Percentiles rank a stretch among this genome's conserved stretches.
Conservation (phyloP, 2,888 invertebrate genomes). For the Mythimna lalbum region DNA sequence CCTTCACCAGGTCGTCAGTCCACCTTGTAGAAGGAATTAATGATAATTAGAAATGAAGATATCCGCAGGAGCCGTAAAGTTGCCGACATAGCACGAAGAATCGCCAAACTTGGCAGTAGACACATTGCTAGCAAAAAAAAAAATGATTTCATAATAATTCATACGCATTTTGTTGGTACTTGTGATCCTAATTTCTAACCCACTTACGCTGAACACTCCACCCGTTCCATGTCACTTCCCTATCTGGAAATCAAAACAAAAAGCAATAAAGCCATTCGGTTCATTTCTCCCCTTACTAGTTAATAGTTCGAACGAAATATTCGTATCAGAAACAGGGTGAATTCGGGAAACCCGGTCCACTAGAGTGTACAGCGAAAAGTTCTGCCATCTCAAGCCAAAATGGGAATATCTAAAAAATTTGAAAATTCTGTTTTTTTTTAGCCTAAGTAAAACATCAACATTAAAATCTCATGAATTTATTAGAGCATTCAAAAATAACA, state of each 20-base stretch:
- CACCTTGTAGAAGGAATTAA: too few species aligned
- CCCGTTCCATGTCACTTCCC: conserved; percentile 13
- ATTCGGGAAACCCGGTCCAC: conserved; percentile 47
- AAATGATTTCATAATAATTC: not conserved
- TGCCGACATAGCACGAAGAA: too few species aligned
- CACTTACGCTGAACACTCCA: conserved; percentile 13
- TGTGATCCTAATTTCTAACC: conserved; percentile 10
- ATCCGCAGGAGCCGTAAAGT: too few species aligned
- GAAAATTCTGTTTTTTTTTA: not conserved
- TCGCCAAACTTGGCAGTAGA: too few species aligned
- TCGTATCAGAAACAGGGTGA: conserved; percentile 47
- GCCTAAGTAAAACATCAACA: too few species aligned
- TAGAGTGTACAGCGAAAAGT: conserved; percentile 62
- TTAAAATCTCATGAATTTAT: not conserved
- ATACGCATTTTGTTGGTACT: not conserved
- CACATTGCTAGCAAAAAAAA: too few species aligned
- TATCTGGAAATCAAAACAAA: conserved; percentile 47
- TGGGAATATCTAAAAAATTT: not conserved
- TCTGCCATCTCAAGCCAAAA: not conserved
- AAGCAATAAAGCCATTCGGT: conserved; percentile 38
- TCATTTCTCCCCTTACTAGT: conserved; percentile 55
- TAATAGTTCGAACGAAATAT: conserved; percentile 60
- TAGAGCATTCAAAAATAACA: not conserved
- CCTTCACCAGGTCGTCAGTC: too few species aligned
- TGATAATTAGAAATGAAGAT: too few species aligned